Evolutionary conservation across 92 coral and sea anemone genomes (phyloP).

Genomic region (Palythoa grandiflora): DNA sequence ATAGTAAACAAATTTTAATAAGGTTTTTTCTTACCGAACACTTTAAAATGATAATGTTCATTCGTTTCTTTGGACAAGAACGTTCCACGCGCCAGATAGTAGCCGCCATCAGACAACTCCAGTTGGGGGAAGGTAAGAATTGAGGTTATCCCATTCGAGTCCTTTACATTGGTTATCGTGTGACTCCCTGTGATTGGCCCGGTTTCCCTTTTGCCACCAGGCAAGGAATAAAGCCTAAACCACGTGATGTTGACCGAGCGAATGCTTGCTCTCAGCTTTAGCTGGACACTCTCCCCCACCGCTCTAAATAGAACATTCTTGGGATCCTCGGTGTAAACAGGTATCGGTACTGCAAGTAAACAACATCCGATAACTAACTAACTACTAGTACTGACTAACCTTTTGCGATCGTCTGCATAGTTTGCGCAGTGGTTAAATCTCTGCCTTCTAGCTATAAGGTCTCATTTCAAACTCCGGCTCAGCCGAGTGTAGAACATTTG

Average conservation of each 20-base stretch:
- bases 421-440: too few relatives aligned
- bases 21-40: constrained; percentile 10
- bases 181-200: neutral
- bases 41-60: neutral
- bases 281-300: constrained; percentile 13
- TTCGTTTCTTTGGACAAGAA: neutral
- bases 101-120: constrained; percentile 20
- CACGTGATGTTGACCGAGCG: neutral
- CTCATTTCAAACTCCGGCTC: too few relatives aligned
- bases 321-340: neutral
- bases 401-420: too few relatives aligned
- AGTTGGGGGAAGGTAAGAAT: neutral
- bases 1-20: too few relatives aligned
- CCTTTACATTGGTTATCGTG: neutral
- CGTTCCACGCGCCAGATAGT: neutral
- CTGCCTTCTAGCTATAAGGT: too few relatives aligned
- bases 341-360: neutral
- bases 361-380: neutral
- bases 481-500: too few relatives aligned
- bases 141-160: neutral
- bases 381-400: too few relatives aligned
- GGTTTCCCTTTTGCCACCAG: neutral
- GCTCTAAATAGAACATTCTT: neutral
- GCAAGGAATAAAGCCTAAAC: neutral
- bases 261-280: constrained; percentile 3